Base-by-base conservation (phyloP, 2,113 vertebrate genomes). In the Anoura caudifer region DNA sequence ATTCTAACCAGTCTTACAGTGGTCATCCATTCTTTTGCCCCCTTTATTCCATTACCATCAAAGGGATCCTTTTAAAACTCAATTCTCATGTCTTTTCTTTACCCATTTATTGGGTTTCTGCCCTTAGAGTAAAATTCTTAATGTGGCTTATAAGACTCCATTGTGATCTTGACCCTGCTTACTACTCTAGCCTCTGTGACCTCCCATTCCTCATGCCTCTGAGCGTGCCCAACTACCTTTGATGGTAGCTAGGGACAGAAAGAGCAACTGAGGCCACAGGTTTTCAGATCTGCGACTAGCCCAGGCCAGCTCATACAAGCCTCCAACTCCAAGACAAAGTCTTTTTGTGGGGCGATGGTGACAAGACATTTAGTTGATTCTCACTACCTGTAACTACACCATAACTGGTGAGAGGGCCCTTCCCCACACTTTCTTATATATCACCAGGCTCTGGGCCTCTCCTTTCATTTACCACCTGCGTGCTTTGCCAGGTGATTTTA, bases 71-170 rank as follows among this genome's bases (percentile, higher is more conserved):
- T 59, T 59, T 59, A 59, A 26, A 59, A 26, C 22, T 73, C 80
- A 80, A 22, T 7, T 87, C 61, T 56, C 6, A 5, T 72, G 19
- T 70, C 43, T 90, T 63, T 28, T 84, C 19, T 75, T 45, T 88
- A 50, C 26, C 28, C 15, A 31, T 47, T 83, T 16, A 26, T 17
- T 87, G 26, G 1, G 5, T 80, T 87, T 94, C 50, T 94, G 0
- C 56, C 70, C 50, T 87, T 86, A 86, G 69, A 22, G 41, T 69
- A 77, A 97, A 95, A 77, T 80, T 6, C 26, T 90, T 72, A 47
- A 8, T 1, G 0, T 52, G 77, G n/a, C 28, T 72, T 59, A 28
- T 33, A 84, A 47, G n/a, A 63, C 65, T 84, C 54, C 24, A 1
- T 92, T 54, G 81, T 77, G 76, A 61, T n/a, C 47, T 79, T 45